phyloP scores from a whole-genome alignment of 2,888 invertebrate species.

The Pecten maximus region DNA sequence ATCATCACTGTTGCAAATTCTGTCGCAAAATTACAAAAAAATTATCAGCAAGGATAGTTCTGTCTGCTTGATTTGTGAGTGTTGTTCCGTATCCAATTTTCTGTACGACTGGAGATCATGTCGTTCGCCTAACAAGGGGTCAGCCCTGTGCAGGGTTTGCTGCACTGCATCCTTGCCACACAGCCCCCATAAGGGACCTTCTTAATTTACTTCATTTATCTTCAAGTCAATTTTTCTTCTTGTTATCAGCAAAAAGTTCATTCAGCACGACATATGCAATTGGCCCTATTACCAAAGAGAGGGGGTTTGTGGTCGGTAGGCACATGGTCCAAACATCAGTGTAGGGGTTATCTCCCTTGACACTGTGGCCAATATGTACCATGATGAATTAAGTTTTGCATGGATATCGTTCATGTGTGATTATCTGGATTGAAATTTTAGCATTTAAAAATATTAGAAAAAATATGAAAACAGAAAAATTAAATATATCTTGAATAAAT shows the following conservation, averaged over 20 bases:
- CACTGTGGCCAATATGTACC: not conserved
- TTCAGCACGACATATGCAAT: constrained; percentile 29
- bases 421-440: not conserved
- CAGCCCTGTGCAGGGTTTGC: not conserved
- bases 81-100: constrained; percentile 6
- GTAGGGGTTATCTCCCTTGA: not conserved
- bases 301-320: constrained; percentile 13
- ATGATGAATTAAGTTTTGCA: not conserved
- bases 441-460: not conserved
- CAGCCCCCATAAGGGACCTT: constrained; percentile 27
- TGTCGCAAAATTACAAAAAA: constrained; percentile 29
- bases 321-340: constrained; percentile 1
- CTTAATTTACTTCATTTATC: constrained; percentile 29
- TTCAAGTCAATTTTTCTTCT: constrained; percentile 35
- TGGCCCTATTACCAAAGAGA: constrained; percentile 14
- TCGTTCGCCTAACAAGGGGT: constrained; percentile 20
- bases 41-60: constrained; percentile 23
- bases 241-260: constrained; percentile 35
- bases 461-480: not conserved
- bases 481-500: not conserved
- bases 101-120: constrained; percentile 30
- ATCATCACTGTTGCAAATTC: constrained; percentile 30
- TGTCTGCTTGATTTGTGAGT: constrained; percentile 20
- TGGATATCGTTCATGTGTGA: not conserved
- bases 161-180: not conserved